Conservation (phyloP, 2,797 vertebrate genomes). For the Falco berigora region DNA sequence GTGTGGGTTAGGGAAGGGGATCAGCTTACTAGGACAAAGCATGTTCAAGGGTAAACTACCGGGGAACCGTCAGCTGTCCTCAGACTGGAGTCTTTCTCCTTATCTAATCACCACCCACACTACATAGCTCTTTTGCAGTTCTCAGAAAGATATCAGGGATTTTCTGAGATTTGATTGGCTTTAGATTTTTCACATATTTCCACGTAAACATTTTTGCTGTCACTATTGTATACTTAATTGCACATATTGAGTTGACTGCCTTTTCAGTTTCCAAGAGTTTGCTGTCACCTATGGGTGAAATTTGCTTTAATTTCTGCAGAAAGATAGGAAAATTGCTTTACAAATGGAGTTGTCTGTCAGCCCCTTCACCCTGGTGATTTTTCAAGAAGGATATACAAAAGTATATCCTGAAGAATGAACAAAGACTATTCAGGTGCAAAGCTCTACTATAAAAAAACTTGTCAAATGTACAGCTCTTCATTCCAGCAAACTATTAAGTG, state of each 20-base stretch:
- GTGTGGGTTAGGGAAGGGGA: background rate
- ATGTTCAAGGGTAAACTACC: background rate
- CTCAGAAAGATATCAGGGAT: background rate
- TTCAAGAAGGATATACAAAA: background rate
- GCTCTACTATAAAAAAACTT: background rate
- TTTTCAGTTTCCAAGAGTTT: background rate
- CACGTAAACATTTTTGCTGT: background rate
- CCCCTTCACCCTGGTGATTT: background rate
- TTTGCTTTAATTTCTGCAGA: background rate
- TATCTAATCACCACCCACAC: fast-evolving
- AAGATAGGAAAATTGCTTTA: background rate
- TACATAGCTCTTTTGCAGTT: background rate
- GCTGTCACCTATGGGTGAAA: background rate
- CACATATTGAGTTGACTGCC: background rate
- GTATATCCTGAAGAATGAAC: background rate
- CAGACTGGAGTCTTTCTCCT: background rate
- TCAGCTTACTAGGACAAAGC: background rate
- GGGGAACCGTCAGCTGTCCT: background rate
- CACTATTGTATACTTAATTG: background rate
- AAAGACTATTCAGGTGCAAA: background rate
- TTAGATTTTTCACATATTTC: background rate
- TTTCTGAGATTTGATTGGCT: background rate
- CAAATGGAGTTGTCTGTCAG: background rate
- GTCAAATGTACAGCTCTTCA: background rate
- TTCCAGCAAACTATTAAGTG: background rate